phyloP scores from a whole-genome alignment of 2,797 vertebrate species.

The Sebastes aleutianus region DNA sequence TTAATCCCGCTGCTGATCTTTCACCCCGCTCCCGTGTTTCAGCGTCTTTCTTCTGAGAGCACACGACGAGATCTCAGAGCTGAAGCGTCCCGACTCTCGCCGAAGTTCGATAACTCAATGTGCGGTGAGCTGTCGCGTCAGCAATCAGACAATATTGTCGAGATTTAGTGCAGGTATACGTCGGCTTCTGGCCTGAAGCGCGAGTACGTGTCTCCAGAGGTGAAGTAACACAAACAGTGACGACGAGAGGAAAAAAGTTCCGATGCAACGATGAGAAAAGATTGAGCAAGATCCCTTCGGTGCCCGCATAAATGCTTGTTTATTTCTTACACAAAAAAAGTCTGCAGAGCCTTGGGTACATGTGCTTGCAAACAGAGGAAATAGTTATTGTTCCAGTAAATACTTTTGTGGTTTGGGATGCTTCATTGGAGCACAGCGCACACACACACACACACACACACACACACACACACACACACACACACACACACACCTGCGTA shows the following conservation, averaged over 20 bases:
- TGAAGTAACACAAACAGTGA: slow-evolving; percentile 31
- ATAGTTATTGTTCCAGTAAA: slow-evolving; percentile 53
- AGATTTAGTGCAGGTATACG: neutral
- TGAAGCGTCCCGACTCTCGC: neutral
- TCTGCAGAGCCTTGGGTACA: slow-evolving; percentile 44
- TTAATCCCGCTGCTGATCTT: slow-evolving; percentile 30
- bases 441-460: slow-evolving; percentile 16
- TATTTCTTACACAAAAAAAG: slow-evolving; percentile 18
- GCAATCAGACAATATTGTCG: neutral
- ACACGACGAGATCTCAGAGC: neutral
- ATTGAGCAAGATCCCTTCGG: slow-evolving; percentile 41
- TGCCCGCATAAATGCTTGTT: slow-evolving; percentile 27
- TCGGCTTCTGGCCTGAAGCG: slow-evolving; percentile 45
- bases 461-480: slow-evolving; percentile 1
- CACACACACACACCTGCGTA: slow-evolving; percentile 22
- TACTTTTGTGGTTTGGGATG: slow-evolving; percentile 54
- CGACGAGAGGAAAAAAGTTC: slow-evolving; percentile 22
- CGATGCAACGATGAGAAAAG: slow-evolving; percentile 12
- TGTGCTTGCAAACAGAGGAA: slow-evolving; percentile 26
- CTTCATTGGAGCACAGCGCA: slow-evolving; percentile 8
- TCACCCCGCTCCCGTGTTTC: slow-evolving; percentile 33
- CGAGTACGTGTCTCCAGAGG: slow-evolving; percentile 49
- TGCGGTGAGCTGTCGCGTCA: neutral
- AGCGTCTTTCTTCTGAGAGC: slow-evolving; percentile 15
- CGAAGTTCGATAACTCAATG: neutral